Conservation (phyloP, 2,888 invertebrate species). For the Gastrophysa polygoni region DNA sequence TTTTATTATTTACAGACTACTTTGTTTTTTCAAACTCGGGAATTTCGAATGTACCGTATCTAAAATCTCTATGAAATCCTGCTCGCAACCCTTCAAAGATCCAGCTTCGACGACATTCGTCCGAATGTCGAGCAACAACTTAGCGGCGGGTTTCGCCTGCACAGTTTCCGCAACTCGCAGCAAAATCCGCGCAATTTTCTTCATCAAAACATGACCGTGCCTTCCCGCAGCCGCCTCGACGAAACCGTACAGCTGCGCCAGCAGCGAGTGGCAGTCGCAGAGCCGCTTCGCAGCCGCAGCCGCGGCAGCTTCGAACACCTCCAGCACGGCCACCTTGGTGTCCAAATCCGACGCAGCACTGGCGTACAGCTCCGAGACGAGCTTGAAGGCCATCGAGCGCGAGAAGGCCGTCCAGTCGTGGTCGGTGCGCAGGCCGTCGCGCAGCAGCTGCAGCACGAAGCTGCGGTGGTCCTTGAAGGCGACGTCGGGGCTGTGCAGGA, state of each 20-base stretch:
- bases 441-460: conserved; percentile 80
- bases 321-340: conserved; percentile 70
- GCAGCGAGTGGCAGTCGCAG: conserved; percentile 70
- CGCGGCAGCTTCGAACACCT: conserved; percentile 62
- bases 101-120: conserved; percentile 26
- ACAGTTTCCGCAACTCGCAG: conserved; percentile 39
- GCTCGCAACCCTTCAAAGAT: conserved; percentile 16
- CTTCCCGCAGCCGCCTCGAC: conserved; percentile 23
- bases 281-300: conserved; percentile 70
- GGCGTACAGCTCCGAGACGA: conserved; percentile 74
- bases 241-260: conserved; percentile 70
- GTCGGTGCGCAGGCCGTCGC: conserved; percentile 76
- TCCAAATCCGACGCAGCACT: conserved; percentile 68
- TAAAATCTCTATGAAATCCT: conserved; percentile 33
- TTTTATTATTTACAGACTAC: too few relatives aligned
- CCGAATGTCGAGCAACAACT: conserved; percentile 29
- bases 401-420: conserved; percentile 76
- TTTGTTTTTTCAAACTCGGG: too few relatives aligned
- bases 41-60: conserved; percentile 20
- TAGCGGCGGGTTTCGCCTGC: conserved; percentile 23
- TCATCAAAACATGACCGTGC: conserved; percentile 22
- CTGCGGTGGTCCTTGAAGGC: conserved; percentile 70
- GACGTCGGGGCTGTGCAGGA: conserved; percentile 81
- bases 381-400: conserved; percentile 76
- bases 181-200: conserved; percentile 38